Evolutionary conservation across 2,797 vertebrate species (phyloP).

Genomic region (Benthosema pterotum): DNA sequence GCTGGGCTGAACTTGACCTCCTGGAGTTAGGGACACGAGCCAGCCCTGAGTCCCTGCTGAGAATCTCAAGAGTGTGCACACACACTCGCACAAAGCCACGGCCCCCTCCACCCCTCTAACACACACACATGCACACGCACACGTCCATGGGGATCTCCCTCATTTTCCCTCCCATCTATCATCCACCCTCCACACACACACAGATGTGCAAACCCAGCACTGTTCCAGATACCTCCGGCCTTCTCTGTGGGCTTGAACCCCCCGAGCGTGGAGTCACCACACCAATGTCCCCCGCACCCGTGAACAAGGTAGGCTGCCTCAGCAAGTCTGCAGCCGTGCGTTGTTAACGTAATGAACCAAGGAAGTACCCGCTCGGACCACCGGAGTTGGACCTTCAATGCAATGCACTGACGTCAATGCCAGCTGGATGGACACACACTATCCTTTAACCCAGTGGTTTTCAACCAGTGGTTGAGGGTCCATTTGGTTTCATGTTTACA

Average conservation of each 20-base stretch:
- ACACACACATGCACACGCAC: conserved; percentile 19
- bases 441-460: too few relatives aligned
- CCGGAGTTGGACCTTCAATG: too few relatives aligned
- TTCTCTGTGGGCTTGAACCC: conserved; percentile 31
- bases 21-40: conserved; percentile 9
- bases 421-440: too few relatives aligned
- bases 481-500: too few relatives aligned
- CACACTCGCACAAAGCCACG: conserved; percentile 15
- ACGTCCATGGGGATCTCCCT: conserved; percentile 52
- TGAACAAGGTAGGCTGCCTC: too few relatives aligned
- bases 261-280: conserved; percentile 25
- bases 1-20: conserved; percentile 54
- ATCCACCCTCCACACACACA: conserved; percentile 20
- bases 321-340: conserved; percentile 38
- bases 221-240: conserved; percentile 60
- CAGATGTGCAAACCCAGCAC: conserved; percentile 29
- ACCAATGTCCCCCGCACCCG: conserved; percentile 11
- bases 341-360: conserved; percentile 38
- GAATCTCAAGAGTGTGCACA: conserved; percentile 5
- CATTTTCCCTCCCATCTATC: conserved; percentile 70
- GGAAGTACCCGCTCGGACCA: conserved; percentile 35
- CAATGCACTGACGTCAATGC: too few relatives aligned
- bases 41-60: conserved; percentile 32
- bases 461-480: too few relatives aligned
- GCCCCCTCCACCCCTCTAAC: conserved; percentile 15